Evolutionary conservation across 1,140 invertebrate genomes (phyloP), one percentile per base, ranked within the genome.

Genomic region (Diabrotica virgifera): DNA sequence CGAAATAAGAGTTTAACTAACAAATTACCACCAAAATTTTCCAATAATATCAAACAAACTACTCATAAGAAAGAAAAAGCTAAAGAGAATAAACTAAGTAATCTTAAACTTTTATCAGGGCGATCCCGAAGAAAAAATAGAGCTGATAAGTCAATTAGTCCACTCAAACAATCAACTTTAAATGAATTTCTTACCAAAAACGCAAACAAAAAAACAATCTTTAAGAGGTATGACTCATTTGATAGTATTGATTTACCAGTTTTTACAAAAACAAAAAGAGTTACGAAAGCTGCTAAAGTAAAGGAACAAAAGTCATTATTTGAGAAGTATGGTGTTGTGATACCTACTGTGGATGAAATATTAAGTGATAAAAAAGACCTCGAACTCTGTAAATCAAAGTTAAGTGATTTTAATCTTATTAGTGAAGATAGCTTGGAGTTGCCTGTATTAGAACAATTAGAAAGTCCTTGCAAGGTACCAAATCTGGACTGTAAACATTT

Each of bases 401-500:
- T 72, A 8, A 36, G 65, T 59, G 38, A 54, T 50, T 63, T 65
- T 37, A 13, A 64, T 10, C 10, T 51, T 7, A 58, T 69, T 12
- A 35, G 50, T 6, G 59, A 65, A 2, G 59, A 55, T 7, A 36
- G 24, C 11, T 52, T 65, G 6, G 51, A 64, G 40, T 36, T 61
- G 55, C 36, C 56, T 36, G 52, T 60, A 50, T 57, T 59, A 12
- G 52, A 40, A 8, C 50, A 38, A 35, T 36, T 58, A 10, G 11
- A 35, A 11, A 54, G 6, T 13, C 11, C 9, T 11, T 11, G 54
- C 11, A 57, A 64, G 24, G 35, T 13, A 13, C 37, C 5, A 8
- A 40, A 54, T 13, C 52, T 71, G n/a, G 70, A 70, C 58, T 73
- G 72, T 67, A 72, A 71, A 63, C 63, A 66, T 55, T 55, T 73